These are phyloP conservation scores for Acrocephalus kingi DNA, from an alignment of 2,113 vertebrate species.

Conservation along the genomic window DNA sequence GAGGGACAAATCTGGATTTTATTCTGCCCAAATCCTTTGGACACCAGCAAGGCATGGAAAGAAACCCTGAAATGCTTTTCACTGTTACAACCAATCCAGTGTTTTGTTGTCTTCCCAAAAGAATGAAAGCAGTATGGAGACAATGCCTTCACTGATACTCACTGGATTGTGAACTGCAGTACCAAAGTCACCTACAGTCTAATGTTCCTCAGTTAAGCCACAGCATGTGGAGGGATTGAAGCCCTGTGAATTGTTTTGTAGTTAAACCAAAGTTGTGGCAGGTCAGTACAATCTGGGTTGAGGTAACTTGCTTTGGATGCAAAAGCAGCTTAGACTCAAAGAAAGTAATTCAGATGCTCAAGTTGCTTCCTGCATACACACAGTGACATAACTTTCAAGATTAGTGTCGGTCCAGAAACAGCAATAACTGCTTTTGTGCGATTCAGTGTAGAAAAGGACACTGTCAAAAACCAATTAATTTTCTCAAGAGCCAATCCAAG, in stretches of 20 bases:
- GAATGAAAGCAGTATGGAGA: background rate
- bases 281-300: background rate
- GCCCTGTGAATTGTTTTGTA: background rate
- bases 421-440: background rate
- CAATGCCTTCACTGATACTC: background rate
- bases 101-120: background rate
- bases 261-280: background rate
- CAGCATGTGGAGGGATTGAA: background rate
- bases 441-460: background rate
- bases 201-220: background rate
- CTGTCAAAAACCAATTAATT: background rate
- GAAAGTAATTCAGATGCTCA: background rate
- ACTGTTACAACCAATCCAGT: fast-evolving
- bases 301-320: background rate
- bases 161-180: background rate
- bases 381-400: fast-evolving
- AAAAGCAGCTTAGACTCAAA: background rate
- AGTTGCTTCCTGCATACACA: background rate
- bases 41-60: background rate
- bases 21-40: background rate
- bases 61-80: background rate
- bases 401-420: background rate
- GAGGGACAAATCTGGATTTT: background rate
- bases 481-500: background rate
- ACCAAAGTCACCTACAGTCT: background rate